Evolutionary conservation across 2,797 vertebrate genomes (phyloP).

Genomic region (Cossypha heuglini): DNA sequence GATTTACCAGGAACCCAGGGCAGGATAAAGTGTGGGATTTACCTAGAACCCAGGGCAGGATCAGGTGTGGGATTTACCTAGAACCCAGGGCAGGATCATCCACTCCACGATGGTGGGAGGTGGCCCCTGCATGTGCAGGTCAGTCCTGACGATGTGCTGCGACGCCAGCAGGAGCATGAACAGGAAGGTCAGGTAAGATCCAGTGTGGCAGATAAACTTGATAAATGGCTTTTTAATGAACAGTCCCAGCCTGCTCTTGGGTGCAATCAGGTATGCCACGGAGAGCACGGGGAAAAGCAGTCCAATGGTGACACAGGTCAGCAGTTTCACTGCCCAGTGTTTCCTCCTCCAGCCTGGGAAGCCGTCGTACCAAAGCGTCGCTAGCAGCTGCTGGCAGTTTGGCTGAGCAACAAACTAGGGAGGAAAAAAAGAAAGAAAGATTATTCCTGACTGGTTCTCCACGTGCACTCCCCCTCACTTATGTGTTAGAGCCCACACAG

Average conservation of each 20-base stretch:
- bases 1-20: too few relatives aligned
- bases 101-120: slow-evolving; percentile 96
- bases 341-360: slow-evolving; percentile 95
- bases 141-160: slow-evolving; percentile 94
- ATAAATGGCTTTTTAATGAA: slow-evolving; percentile 99
- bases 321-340: slow-evolving; percentile 95
- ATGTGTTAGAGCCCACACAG: not conserved
- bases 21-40: rapidly evolving
- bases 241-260: slow-evolving; percentile 91
- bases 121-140: slow-evolving; percentile 95
- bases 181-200: slow-evolving; percentile 97
- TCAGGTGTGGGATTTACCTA: not conserved
- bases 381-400: slow-evolving; percentile 96
- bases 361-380: slow-evolving; percentile 95
- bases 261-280: slow-evolving; percentile 89
- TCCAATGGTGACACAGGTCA: slow-evolving; percentile 95
- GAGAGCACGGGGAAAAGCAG: slow-evolving; percentile 94
- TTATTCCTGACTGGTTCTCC: not conserved
- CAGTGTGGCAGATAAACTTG: slow-evolving; percentile 99
- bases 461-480: not conserved
- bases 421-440: not conserved
- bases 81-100: slow-evolving; percentile 85
- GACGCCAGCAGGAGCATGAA: slow-evolving; percentile 95
- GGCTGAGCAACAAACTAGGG: slow-evolving; percentile 95
- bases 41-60: not conserved